Base-by-base conservation (phyloP, 2,113 vertebrate genomes). In the Salminus brasiliensis region DNA sequence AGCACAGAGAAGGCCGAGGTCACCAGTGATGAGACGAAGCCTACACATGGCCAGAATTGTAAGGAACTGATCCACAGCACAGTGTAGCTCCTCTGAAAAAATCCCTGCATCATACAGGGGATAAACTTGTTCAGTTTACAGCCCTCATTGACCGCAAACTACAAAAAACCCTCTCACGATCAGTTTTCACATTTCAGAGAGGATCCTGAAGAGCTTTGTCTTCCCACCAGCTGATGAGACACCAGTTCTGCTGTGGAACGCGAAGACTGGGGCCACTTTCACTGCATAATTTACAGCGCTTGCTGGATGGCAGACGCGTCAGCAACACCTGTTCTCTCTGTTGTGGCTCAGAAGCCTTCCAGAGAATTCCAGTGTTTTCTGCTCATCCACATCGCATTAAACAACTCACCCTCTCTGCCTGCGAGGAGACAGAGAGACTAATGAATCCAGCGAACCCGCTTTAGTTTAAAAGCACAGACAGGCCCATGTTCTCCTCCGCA, bases 51-150 rank as follows among this genome's bases (percentile, higher is more conserved):
- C 9, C 30, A 70, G 59, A 79, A 45, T 30, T 45, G 72, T 41
- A 60, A 30, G 12, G 71, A 76, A 55, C 49, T 86, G 71, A 77
- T 53, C 60, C 87, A 87, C 25, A 88, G 79, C 32, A 74, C 69
- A 36, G 76, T 87, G 34, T 87, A 86, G 74, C 41, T 29, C 29
- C n/a, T 16, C 5, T 18, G n/a, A n/a, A n/a, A n/a, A n/a, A n/a
- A n/a, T n/a, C n/a, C n/a, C n/a, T n/a, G n/a, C 45, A 39, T 11
- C 5, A 18, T 62, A 2, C 18, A 34, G n/a, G 11, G 57, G 27
- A 36, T 3, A 13, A 41, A 52, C 11, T 45, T 70, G 39, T 81
- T 70, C 0, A 32, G 21, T 71, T 62, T 41, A 32, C n/a, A 60
- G 18, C 55, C 18, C 43, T 29, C 16, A 36, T 34, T 60, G 39